These are phyloP conservation scores for Pseudopleuronectes americanus DNA, from an alignment of 2,797 vertebrate genomes.

Conservation along the genomic window DNA sequence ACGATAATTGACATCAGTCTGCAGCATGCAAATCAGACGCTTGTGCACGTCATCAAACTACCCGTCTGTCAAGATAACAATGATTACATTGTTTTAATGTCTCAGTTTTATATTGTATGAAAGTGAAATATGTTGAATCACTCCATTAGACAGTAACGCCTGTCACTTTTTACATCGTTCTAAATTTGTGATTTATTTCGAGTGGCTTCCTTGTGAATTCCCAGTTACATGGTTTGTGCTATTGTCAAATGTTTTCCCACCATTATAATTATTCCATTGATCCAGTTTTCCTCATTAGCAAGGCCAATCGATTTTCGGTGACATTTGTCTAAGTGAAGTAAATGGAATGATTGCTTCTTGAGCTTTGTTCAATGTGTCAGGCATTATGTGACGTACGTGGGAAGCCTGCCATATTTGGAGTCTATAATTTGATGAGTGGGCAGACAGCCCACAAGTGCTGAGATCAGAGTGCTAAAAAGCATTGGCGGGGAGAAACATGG, in stretches of 20 bases:
- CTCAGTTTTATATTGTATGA: conserved; percentile 2
- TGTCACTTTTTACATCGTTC: conserved; percentile 24
- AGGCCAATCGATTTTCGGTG: conserved; percentile 80
- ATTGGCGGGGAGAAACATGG: conserved; percentile 73
- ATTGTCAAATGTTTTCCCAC: conserved; percentile 68
- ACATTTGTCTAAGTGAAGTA: conserved; percentile 83
- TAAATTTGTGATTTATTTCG: conserved; percentile 54
- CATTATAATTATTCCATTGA: conserved; percentile 80
- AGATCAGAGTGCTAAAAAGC: conserved; percentile 79
- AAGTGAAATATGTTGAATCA: conserved; percentile 10
- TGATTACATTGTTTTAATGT: conserved; percentile 15
- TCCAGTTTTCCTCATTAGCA: conserved; percentile 77
- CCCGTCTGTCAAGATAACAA: conserved; percentile 2
- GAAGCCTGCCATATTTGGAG: conserved; percentile 80
- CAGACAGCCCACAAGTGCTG: conserved; percentile 77
- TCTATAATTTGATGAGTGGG: conserved; percentile 85
- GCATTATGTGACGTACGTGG: conserved; percentile 80
- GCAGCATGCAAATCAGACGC: conserved; percentile 3
- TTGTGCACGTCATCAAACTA: conserved; percentile 6
- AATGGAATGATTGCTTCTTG: conserved; percentile 80
- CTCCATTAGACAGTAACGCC: conserved; percentile 3
- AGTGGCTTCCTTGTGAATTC: conserved; percentile 63
- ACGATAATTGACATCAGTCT: conserved; percentile 3
- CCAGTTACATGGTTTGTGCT: conserved; percentile 67
- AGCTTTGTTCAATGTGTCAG: conserved; percentile 82